phyloP scores from a whole-genome alignment of 2,888 invertebrate genomes.

The Stenolophus ochropezus region DNA sequence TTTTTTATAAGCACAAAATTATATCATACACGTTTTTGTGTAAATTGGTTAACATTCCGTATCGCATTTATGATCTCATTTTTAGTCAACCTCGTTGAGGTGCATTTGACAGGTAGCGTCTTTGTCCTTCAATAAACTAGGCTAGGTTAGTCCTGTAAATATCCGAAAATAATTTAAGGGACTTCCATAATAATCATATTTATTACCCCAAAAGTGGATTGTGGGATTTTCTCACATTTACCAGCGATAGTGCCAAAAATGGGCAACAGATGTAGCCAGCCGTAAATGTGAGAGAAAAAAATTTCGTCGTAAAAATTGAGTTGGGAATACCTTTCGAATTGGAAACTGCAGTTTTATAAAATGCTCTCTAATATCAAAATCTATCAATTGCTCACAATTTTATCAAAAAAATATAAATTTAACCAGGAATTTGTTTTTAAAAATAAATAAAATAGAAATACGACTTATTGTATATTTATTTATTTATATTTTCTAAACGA shows the following conservation, averaged over 20 bases:
- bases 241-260: constrained; percentile 25
- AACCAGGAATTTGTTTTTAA: too few species aligned
- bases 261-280: constrained; percentile 36
- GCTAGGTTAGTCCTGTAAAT: constrained; percentile 59
- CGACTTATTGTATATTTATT: too few species aligned
- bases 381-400: constrained; percentile 9
- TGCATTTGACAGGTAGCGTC: constrained; percentile 50
- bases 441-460: too few species aligned
- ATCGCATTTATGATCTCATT: constrained; percentile 35
- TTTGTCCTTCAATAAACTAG: constrained; percentile 54
- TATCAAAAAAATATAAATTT: too few species aligned
- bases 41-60: constrained; percentile 9
- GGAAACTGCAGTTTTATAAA: neutral
- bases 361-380: neutral
- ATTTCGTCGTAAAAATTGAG: neutral
- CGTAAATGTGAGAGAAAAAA: constrained; percentile 8
- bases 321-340: neutral
- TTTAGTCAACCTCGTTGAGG: neutral
- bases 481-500: too few species aligned
- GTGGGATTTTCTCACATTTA: constrained; percentile 7
- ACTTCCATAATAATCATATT: constrained; percentile 67
- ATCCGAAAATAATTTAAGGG: constrained; percentile 65
- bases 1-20: neutral
- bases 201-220: constrained; percentile 57
- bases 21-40: neutral